phyloP scores from a whole-genome alignment of 2,113 vertebrate species.

The Elanoides forficatus region DNA sequence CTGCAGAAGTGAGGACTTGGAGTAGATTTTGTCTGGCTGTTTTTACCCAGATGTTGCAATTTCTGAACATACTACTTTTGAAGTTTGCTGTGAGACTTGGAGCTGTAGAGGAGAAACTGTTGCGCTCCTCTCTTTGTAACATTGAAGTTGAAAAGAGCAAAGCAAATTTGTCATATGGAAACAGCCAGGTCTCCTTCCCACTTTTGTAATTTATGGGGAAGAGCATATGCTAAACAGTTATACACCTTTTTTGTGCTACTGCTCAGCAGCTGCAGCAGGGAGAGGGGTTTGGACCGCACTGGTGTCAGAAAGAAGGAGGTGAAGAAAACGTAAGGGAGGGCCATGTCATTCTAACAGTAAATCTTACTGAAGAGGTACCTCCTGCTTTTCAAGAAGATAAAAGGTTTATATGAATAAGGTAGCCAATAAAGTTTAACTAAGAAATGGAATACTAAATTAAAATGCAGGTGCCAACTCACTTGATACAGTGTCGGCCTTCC shows the following conservation, averaged over 20 bases:
- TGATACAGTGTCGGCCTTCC: not conserved
- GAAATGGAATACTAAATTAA: not conserved
- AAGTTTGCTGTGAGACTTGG: not conserved
- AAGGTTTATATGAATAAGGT: not conserved
- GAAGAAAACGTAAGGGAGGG: not conserved
- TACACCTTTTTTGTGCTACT: not conserved
- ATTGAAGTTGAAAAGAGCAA: not conserved
- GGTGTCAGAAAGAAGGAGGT: not conserved
- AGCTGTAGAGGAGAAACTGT: not conserved
- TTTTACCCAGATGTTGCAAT: not conserved
- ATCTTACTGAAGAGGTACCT: not conserved
- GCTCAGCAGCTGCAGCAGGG: not conserved
- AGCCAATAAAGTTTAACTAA: not conserved
- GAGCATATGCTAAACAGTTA: not conserved
- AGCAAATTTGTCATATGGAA: not conserved
- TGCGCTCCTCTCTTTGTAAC: not conserved
- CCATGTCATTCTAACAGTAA: not conserved
- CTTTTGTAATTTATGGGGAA: accelerated
- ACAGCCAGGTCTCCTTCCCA: not conserved
- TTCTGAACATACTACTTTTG: not conserved
- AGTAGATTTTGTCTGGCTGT: not conserved
- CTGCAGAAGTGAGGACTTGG: not conserved
- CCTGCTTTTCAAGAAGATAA: not conserved
- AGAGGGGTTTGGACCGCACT: not conserved
- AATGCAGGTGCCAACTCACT: not conserved